Percentiles rank a stretch among this genome's conserved stretches.
These are phyloP conservation scores for Leptoteleia sp. DNA, from an alignment of 1,140 invertebrate genomes.

Conservation along the genomic window DNA sequence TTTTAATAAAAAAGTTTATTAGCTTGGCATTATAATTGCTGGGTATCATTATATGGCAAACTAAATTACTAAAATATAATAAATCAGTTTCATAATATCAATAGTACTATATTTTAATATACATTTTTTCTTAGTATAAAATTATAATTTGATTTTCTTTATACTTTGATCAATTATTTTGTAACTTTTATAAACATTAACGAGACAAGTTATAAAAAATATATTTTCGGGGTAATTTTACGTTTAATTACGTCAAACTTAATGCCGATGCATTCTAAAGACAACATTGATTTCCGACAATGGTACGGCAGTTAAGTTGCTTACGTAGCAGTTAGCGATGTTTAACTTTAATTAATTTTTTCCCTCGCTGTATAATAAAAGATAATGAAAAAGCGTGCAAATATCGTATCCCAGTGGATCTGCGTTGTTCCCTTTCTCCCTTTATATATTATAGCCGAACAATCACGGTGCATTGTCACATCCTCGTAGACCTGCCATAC, in stretches of 20 bases:
- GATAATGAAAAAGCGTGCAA: constrained; percentile 74
- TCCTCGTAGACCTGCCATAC: constrained; percentile 10
- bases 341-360: constrained; percentile 79
- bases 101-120: too few relatives aligned
- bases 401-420: constrained; percentile 54
- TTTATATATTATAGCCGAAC: constrained; percentile 31
- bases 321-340: constrained; percentile 72
- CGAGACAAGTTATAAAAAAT: too few relatives aligned
- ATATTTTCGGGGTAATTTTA: too few relatives aligned
- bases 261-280: constrained; percentile 15
- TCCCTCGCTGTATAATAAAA: constrained; percentile 68
- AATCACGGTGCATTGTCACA: constrained; percentile 41
- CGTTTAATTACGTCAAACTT: constrained; percentile 8
- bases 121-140: too few relatives aligned
- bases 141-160: too few relatives aligned
- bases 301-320: constrained; percentile 70
- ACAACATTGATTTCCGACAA: constrained; percentile 54
- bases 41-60: too few relatives aligned
- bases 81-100: too few relatives aligned
- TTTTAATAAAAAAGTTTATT: too few relatives aligned
- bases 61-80: too few relatives aligned
- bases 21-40: too few relatives aligned
- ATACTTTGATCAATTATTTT: too few relatives aligned
- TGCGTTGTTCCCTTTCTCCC: constrained; percentile 10
- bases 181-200: too few relatives aligned